Conservation (phyloP, 2,113 vertebrate genomes). For the Corythoichthys intestinalis region DNA sequence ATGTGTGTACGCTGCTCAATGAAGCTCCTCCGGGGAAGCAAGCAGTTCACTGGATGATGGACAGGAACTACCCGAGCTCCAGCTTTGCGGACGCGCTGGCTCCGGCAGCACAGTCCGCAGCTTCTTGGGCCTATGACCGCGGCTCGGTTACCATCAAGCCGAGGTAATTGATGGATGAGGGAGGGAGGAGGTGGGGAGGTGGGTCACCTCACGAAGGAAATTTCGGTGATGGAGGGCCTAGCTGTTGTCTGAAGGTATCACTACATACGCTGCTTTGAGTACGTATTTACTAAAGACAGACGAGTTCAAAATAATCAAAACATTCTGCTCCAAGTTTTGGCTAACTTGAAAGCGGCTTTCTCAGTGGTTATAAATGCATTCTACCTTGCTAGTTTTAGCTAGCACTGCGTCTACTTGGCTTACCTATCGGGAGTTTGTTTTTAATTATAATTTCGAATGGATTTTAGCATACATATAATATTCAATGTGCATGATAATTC, state of each 20-base stretch:
- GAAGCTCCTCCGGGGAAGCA: constrained; percentile 67
- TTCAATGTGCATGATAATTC: background rate
- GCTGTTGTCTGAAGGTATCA: background rate
- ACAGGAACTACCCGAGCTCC: constrained; percentile 88
- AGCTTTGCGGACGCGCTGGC: constrained; percentile 83
- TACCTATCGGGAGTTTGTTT: constrained; percentile 10
- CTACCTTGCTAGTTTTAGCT: constrained; percentile 47
- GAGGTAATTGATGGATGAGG: constrained; percentile 77
- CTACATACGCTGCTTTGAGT: background rate
- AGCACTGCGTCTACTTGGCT: constrained; percentile 20
- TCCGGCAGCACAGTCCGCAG: constrained; percentile 76
- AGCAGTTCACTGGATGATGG: constrained; percentile 83
- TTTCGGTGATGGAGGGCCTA: constrained; percentile 71
- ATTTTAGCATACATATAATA: background rate
- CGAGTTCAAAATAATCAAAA: background rate
- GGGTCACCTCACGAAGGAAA: constrained; percentile 72
- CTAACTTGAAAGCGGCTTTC: constrained; percentile 28
- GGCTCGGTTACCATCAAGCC: constrained; percentile 77
- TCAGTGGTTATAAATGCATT: constrained; percentile 11
- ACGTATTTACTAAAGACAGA: background rate
- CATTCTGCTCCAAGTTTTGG: constrained; percentile 9
- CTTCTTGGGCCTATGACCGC: constrained; percentile 89
- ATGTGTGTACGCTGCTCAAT: constrained; percentile 68
- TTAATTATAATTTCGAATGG: background rate
- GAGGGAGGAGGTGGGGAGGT: constrained; percentile 53